phyloP scores from a whole-genome alignment of 1,140 invertebrate species.

The Drosophila truncata region DNA sequence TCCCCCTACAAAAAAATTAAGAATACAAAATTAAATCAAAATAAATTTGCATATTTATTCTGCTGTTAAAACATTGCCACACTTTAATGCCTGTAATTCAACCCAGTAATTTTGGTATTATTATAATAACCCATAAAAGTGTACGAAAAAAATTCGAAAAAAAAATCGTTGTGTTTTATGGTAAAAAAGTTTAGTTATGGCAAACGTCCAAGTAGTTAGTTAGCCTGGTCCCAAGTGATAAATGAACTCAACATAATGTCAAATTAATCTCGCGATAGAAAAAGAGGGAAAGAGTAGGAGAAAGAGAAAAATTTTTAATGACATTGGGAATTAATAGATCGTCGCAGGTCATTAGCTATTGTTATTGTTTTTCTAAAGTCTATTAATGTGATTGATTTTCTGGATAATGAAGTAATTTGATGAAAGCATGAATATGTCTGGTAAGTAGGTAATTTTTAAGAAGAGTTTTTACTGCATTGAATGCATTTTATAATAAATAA shows the following conservation, averaged over 20 bases:
- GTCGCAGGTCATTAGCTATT: conserved; percentile 9
- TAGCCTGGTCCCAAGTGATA: conserved; percentile 13
- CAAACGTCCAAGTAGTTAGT: conserved; percentile 39
- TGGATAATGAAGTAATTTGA: conserved; percentile 1
- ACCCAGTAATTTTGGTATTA: not conserved
- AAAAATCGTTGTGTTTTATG: conserved; percentile 15
- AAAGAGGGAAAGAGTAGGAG: not conserved
- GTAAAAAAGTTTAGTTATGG: conserved; percentile 28
- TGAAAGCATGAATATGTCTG: not conserved
- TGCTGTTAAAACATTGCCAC: conserved; percentile 3
- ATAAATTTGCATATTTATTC: conserved; percentile 23
- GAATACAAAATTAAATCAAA: not conserved
- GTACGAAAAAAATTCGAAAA: conserved; percentile 3
- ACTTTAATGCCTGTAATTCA: conserved; percentile 23
- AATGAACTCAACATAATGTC: conserved; percentile 3
- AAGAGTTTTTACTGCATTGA: too few relatives aligned
- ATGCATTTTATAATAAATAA: too few relatives aligned
- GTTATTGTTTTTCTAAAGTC: not conserved
- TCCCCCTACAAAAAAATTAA: not conserved
- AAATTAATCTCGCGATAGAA: conserved; percentile 2
- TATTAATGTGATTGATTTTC: not conserved
- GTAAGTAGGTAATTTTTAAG: not conserved
- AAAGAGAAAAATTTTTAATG: conserved; percentile 11
- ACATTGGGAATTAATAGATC: conserved; percentile 1
- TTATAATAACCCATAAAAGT: conserved; percentile 9